A percentile compares a stretch with the other conserved stretches of the same genome.
Conservation (phyloP, 2,888 invertebrate species). For the Horisme vitalbata region DNA sequence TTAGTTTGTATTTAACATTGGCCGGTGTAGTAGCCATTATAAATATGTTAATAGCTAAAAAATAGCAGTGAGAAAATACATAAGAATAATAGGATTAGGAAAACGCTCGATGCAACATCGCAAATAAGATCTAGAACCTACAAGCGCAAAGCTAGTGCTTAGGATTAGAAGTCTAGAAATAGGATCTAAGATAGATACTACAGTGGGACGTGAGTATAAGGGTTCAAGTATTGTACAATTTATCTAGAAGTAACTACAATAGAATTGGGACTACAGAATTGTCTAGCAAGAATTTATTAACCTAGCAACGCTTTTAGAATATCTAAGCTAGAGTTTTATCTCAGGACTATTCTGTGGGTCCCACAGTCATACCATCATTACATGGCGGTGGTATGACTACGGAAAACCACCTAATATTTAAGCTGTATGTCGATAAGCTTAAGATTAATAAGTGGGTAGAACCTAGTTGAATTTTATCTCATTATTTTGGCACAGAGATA, state of each 20-base stretch:
- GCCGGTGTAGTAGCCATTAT: no score
- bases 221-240: slow-evolving; percentile 73
- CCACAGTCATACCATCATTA: no score
- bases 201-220: slow-evolving; percentile 79
- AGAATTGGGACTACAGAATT: slow-evolving; percentile 58
- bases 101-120: background rate
- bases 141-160: slow-evolving; percentile 27
- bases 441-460: slow-evolving; percentile 8
- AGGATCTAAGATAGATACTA: slow-evolving; percentile 61
- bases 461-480: slow-evolving; percentile 47
- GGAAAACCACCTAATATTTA: no score
- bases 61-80: no score
- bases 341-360: no score
- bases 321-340: slow-evolving; percentile 7
- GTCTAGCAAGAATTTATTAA: slow-evolving; percentile 53
- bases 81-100: background rate
- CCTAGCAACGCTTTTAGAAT: slow-evolving; percentile 22
- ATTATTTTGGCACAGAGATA: slow-evolving; percentile 73
- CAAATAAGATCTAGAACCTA: slow-evolving; percentile 7
- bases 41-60: no score
- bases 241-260: slow-evolving; percentile 57
- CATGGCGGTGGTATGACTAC: no score
- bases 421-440: slow-evolving; percentile 12
- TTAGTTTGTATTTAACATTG: no score
- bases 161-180: slow-evolving; percentile 26